Percentiles rank a stretch among this genome's conserved stretches.
Evolutionary conservation across 2,797 vertebrate species (phyloP).

Genomic region (Sarcophilus harrisii): DNA sequence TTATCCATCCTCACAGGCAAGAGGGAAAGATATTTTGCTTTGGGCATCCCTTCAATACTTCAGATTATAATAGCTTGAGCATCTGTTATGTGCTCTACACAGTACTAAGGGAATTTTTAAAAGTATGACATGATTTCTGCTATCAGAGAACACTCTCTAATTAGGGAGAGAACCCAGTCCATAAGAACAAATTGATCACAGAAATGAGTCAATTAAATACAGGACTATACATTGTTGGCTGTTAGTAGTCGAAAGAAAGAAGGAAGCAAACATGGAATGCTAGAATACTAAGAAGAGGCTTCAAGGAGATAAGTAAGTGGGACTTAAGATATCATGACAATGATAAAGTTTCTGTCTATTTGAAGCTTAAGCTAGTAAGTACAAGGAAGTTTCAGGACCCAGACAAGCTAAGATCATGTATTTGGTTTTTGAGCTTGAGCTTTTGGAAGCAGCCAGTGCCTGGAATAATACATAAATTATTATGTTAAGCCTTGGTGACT

Average conservation of each 20-base stretch:
- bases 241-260: neutral
- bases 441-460: constrained; percentile 20
- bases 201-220: neutral
- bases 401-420: neutral
- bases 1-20: neutral
- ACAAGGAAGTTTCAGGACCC: constrained; percentile 10
- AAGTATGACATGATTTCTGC: neutral
- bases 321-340: neutral
- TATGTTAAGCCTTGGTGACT: neutral
- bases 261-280: neutral
- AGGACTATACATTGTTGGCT: neutral
- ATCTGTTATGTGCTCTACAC: neutral
- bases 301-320: neutral
- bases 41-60: neutral
- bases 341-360: neutral
- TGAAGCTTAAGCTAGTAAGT: neutral
- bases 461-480: neutral
- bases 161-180: neutral
- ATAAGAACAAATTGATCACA: neutral
- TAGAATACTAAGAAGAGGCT: neutral
- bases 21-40: neutral
- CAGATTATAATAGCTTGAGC: neutral
- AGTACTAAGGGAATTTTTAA: neutral
- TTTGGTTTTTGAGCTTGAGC: constrained; percentile 16
- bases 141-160: neutral